Evolutionary conservation across 2,888 invertebrate genomes (phyloP).

Genomic region (Microctonus aethiopoides): DNA sequence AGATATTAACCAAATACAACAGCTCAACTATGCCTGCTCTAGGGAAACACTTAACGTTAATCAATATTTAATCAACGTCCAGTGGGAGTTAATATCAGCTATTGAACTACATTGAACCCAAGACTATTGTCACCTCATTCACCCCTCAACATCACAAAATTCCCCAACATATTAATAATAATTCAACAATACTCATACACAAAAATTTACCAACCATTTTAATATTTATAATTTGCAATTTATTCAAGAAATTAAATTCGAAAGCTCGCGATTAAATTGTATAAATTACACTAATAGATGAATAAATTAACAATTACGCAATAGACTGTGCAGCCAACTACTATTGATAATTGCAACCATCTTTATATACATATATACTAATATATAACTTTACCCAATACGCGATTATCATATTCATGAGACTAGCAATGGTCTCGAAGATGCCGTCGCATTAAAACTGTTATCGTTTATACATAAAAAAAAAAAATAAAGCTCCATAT

Average conservation of each 20-base stretch:
- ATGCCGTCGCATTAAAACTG: conserved; percentile 19
- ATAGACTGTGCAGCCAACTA: conserved; percentile 31
- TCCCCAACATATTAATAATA: background rate
- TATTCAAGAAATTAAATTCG: background rate
- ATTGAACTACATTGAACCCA: background rate
- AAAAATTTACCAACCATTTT: too few relatives aligned
- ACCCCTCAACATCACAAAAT: background rate
- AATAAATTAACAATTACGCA: conserved; percentile 35
- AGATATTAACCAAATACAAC: conserved; percentile 39
- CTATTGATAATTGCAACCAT: conserved; percentile 17
- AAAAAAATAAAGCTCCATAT: background rate
- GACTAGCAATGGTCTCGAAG: background rate
- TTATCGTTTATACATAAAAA: conserved; percentile 28
- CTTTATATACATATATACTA: background rate
- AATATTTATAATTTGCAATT: too few relatives aligned
- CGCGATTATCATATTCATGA: conserved; percentile 42
- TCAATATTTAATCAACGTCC: conserved; percentile 18
- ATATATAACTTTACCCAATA: background rate
- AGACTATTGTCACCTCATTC: background rate
- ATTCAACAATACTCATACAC: too few relatives aligned
- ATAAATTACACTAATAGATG: conserved; percentile 1
- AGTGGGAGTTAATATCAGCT: conserved; percentile 8
- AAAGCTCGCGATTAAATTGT: background rate
- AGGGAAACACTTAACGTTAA: conserved; percentile 21
- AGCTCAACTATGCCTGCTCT: background rate